Evolutionary conservation across 1,140 invertebrate genomes (phyloP).

Genomic region (Listronotus bonariensis): DNA sequence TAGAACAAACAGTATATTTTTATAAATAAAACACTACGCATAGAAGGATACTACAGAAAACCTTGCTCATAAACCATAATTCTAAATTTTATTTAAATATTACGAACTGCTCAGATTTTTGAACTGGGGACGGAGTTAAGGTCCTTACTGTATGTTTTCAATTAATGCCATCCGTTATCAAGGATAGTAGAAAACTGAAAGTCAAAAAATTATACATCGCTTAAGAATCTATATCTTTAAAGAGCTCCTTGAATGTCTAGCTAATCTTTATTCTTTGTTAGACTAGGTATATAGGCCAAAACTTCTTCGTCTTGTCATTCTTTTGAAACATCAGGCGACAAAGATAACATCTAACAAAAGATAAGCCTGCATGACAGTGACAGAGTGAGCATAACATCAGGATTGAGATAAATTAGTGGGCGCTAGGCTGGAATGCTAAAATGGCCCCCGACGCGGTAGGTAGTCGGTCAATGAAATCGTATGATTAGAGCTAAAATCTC

Average conservation of each 20-base stretch:
- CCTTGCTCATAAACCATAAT: no score
- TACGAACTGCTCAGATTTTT: no score
- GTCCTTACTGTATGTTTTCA: no score
- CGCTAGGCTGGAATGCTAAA: conserved; percentile 29
- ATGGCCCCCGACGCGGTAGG: conserved; percentile 1
- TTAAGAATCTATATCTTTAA: no score
- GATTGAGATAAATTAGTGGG: conserved; percentile 43
- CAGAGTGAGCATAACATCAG: conserved; percentile 40
- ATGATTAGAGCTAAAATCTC: neutral
- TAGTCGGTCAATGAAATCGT: neutral
- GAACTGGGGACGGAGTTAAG: no score
- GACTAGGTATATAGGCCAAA: neutral
- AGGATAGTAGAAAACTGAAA: no score
- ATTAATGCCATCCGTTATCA: no score
- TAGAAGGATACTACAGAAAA: no score
- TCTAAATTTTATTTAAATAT: no score
- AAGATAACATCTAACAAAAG: conserved; percentile 29
- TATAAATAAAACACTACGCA: no score
- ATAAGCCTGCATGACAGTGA: conserved; percentile 39
- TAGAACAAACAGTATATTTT: no score
- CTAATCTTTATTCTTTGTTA: neutral
- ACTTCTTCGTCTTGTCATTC: neutral
- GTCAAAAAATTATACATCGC: no score
- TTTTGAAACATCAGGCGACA: conserved; percentile 10
- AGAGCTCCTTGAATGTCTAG: neutral